These are phyloP conservation scores for Agrotis clavis DNA, from an alignment of 2,888 invertebrate species.

Conservation along the genomic window DNA sequence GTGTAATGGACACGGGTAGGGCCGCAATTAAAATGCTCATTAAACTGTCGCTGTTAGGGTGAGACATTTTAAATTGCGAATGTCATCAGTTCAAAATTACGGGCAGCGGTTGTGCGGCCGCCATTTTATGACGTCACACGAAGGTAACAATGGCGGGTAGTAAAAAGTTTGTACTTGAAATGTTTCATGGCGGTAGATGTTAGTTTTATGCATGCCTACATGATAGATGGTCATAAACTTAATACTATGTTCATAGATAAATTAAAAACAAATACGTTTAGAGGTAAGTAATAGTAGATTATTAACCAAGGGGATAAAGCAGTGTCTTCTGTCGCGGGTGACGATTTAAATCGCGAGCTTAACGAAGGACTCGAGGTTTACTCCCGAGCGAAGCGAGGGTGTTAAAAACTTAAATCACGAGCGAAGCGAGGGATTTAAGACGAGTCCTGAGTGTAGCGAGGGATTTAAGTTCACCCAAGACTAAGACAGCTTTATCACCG, in stretches of 20 bases:
- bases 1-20: conserved; percentile 70
- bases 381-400: no score
- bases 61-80: conserved; percentile 72
- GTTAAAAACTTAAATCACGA: no score
- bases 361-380: no score
- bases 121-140: conserved; percentile 56
- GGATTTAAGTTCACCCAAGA: no score
- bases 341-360: no score
- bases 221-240: neutral
- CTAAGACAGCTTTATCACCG: no score
- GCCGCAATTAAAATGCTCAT: conserved; percentile 81
- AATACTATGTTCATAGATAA: conserved; percentile 17
- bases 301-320: no score
- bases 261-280: neutral
- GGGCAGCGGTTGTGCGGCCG: conserved; percentile 60
- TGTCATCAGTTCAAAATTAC: conserved; percentile 72
- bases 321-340: no score
- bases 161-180: conserved; percentile 19
- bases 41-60: conserved; percentile 70
- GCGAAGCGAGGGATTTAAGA: no score
- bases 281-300: no score
- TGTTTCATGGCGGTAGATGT: conserved; percentile 22
- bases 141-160: conserved; percentile 32
- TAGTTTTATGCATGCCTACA: neutral
- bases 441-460: no score